Conservation (phyloP, 1,140 invertebrate species). For the Pteromalus puparum region DNA sequence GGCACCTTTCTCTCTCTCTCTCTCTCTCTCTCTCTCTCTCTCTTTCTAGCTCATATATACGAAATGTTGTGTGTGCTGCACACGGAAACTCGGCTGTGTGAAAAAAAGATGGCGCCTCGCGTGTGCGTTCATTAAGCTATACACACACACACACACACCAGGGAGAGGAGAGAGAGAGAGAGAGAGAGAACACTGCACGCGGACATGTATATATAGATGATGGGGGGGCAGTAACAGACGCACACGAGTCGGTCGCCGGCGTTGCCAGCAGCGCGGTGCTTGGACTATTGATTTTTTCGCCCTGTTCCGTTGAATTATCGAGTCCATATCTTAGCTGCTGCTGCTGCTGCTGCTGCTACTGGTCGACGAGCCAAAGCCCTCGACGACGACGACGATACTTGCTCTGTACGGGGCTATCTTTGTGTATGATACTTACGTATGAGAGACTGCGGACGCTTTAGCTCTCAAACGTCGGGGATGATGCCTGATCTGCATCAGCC, state of each 20-base stretch:
- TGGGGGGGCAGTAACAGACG: neutral
- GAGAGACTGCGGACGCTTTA: too few species aligned
- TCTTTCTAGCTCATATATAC: neutral
- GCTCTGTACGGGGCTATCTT: too few species aligned
- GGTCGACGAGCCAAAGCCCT: neutral
- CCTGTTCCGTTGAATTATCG: slow-evolving; percentile 62
- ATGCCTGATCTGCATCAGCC: neutral
- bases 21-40: neutral
- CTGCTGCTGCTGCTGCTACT: neutral
- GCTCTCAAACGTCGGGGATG: neutral
- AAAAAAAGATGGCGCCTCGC: neutral
- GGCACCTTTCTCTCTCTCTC: neutral
- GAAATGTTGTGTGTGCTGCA: neutral
- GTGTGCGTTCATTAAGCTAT: slow-evolving; percentile 17
- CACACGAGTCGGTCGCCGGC: neutral
- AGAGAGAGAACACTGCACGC: neutral
- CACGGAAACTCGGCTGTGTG: neutral
- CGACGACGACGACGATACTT: neutral
- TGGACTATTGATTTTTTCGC: slow-evolving; percentile 65
- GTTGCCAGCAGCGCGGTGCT: slow-evolving; percentile 49
- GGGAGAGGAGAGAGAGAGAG: too few species aligned
- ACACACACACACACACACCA: neutral
- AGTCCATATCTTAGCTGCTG: slow-evolving; percentile 58
- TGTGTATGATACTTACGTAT: neutral
- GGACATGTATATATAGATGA: neutral